A percentile compares a stretch with the other conserved stretches of the same genome.
phyloP scores from a whole-genome alignment of 2,888 invertebrate genomes.

The Pantelozetes paolii region DNA sequence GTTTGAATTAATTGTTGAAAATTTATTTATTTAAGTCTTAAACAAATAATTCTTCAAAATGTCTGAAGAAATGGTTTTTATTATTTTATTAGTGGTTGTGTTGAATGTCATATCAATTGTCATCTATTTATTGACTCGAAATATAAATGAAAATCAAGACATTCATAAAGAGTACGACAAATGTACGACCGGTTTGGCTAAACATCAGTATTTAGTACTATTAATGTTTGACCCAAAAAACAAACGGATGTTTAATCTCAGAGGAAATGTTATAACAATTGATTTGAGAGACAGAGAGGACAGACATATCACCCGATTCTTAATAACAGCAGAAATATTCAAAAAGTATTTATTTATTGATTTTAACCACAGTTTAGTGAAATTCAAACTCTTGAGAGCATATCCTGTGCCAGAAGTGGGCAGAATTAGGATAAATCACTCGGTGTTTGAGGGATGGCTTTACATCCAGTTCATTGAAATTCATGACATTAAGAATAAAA shows the following conservation, averaged over 20 bases:
- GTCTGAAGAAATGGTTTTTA: too few species aligned
- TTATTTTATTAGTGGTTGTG: too few species aligned
- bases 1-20: too few species aligned
- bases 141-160: too few species aligned
- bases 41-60: too few species aligned
- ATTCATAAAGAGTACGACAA: background rate
- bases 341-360: background rate
- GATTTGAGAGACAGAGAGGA: background rate
- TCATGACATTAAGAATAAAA: background rate
- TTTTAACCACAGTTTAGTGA: background rate
- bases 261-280: background rate
- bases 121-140: too few species aligned
- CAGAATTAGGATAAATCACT: background rate
- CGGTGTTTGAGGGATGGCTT: background rate
- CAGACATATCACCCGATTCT: background rate
- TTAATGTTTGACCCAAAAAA: background rate
- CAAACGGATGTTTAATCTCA: background rate
- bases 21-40: too few species aligned
- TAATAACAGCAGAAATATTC: background rate
- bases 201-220: background rate
- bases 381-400: background rate
- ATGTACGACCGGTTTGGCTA: background rate
- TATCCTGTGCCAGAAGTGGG: background rate
- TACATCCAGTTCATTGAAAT: background rate
- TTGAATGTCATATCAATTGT: too few species aligned